Conservation (phyloP, 2,113 vertebrate genomes). For the Nipponia nippon region DNA sequence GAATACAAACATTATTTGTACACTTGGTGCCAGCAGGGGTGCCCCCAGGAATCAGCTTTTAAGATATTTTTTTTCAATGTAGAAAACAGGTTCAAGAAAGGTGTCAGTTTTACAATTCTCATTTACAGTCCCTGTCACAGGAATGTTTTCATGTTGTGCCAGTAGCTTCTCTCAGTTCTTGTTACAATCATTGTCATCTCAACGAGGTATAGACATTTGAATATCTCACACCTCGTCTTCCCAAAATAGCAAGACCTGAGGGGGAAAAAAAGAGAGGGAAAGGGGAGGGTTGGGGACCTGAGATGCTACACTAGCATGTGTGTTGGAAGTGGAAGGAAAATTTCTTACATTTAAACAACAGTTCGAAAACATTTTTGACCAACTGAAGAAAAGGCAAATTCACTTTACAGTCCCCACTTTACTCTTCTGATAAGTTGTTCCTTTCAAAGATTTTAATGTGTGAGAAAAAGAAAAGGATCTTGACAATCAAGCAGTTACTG, state of each 20-base stretch:
- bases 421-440: not conserved
- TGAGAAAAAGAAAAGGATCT: not conserved
- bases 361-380: not conserved
- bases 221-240: not conserved
- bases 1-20: conserved; percentile 74
- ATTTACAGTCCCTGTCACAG: conserved; percentile 16
- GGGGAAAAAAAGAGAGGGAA: not conserved
- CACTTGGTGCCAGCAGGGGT: conserved; percentile 48
- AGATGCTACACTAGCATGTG: not conserved
- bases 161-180: conserved; percentile 13
- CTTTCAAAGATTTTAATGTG: not conserved
- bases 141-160: conserved; percentile 2
- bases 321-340: not conserved
- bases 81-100: conserved; percentile 51
- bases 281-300: not conserved
- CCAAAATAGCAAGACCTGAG: not conserved
- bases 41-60: conserved; percentile 24
- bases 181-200: conserved; percentile 14
- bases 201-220: not conserved
- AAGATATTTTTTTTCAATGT: not conserved
- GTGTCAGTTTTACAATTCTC: conserved; percentile 37
- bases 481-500: not conserved
- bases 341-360: not conserved
- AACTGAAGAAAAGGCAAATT: not conserved
- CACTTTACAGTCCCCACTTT: not conserved